Percentiles rank a stretch among this genome's conserved stretches.
Conservation (phyloP, 2,888 invertebrate species). For the Ryuthela nishihirai region DNA sequence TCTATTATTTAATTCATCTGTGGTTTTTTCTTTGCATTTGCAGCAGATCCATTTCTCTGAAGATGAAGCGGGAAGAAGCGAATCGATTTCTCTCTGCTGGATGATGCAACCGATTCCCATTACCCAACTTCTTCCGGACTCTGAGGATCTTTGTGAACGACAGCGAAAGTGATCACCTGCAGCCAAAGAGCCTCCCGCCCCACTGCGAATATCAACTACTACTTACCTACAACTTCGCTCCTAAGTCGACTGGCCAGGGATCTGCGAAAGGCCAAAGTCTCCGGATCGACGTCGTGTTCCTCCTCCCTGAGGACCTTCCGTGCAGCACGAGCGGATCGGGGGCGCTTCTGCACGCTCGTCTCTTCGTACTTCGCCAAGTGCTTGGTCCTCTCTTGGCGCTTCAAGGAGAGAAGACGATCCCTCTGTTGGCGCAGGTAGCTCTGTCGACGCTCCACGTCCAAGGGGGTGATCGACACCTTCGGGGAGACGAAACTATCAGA, state of each 20-base stretch:
- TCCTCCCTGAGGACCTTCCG: conserved; percentile 62
- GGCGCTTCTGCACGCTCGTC: conserved; percentile 55
- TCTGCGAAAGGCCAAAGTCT: conserved; percentile 71
- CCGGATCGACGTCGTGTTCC: conserved; percentile 48
- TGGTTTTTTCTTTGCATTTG: no score
- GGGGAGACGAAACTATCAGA: no score
- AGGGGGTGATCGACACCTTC: conserved; percentile 42
- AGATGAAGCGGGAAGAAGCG: no score
- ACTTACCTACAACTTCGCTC: conserved; percentile 71
- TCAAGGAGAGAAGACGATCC: conserved; percentile 83
- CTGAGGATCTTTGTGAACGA: no score
- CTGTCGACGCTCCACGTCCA: conserved; percentile 72
- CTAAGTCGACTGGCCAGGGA: conserved; percentile 80
- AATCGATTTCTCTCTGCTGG: no score
- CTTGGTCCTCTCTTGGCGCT: conserved; percentile 79
- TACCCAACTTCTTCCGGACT: no score
- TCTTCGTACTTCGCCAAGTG: conserved; percentile 63
- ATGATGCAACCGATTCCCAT: no score
- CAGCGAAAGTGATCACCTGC: no score
- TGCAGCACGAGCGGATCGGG: conserved; percentile 72
- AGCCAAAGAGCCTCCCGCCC: no score
- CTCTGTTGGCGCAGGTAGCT: conserved; percentile 83
- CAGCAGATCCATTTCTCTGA: no score
- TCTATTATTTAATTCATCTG: no score
- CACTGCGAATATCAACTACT: no score